phyloP scores from a whole-genome alignment of 2,113 vertebrate species.

The Boleophthalmus pectinirostris region DNA sequence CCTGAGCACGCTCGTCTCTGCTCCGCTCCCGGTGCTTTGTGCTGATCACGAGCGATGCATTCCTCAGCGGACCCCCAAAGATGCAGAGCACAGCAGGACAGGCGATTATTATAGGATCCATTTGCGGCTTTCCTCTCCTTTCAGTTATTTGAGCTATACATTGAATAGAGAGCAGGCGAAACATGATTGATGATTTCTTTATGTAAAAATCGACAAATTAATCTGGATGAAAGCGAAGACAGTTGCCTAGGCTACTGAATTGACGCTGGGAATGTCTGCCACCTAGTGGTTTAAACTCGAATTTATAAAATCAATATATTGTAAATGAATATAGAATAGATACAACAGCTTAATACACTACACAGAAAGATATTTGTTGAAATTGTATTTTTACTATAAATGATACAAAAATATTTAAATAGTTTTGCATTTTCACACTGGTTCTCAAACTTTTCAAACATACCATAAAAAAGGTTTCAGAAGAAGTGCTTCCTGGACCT shows the following conservation, averaged over 20 bases:
- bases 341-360: too few species aligned
- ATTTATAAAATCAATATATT: neutral
- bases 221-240: constrained; percentile 19
- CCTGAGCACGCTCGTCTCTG: neutral
- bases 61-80: constrained; percentile 47
- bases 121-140: constrained; percentile 30
- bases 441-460: too few species aligned
- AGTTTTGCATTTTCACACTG: too few species aligned
- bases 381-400: too few species aligned
- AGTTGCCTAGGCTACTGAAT: too few species aligned
- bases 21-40: constrained; percentile 25
- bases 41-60: constrained; percentile 42
- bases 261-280: constrained; percentile 25
- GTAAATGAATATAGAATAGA: too few species aligned
- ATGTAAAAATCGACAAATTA: constrained; percentile 11
- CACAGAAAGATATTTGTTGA: too few species aligned
- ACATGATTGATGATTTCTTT: constrained; percentile 27
- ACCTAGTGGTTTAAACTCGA: constrained; percentile 43
- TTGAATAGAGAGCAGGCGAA: constrained; percentile 7
- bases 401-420: too few species aligned
- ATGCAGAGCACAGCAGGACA: constrained; percentile 56
- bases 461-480: too few species aligned
- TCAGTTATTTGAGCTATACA: constrained; percentile 18
- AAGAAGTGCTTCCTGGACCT: too few species aligned
- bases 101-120: constrained; percentile 40